Conservation (phyloP, 2,888 invertebrate genomes). For the Lepeophtheirus nordmannii region DNA sequence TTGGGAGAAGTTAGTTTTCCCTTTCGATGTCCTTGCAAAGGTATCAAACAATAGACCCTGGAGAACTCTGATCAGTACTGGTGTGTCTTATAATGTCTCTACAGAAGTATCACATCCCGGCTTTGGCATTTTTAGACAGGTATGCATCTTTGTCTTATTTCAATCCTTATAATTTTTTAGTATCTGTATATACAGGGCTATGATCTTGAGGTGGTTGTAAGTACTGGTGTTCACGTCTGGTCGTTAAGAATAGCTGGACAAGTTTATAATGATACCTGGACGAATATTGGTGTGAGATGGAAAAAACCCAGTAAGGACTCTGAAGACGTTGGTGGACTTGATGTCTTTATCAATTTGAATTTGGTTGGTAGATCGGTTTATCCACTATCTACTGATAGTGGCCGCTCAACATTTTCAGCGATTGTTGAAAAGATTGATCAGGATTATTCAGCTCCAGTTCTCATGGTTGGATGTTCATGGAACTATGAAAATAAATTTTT, state of each 20-base stretch:
- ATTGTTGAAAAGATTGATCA: neutral
- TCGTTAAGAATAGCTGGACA: conserved; percentile 12
- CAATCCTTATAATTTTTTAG: neutral
- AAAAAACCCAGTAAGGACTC: neutral
- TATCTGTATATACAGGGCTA: neutral
- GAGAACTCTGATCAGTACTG: conserved; percentile 20
- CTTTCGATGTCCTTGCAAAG: neutral
- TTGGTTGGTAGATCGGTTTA: neutral
- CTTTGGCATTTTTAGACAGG: conserved; percentile 21
- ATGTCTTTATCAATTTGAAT: conserved; percentile 16
- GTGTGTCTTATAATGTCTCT: conserved; percentile 2
- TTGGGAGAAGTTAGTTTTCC: conserved; percentile 23
- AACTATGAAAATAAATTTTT: neutral
- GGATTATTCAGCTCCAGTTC: conserved; percentile 9
- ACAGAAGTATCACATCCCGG: conserved; percentile 19
- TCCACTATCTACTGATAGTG: conserved; percentile 10
- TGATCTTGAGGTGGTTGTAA: conserved; percentile 23
- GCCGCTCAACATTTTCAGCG: neutral
- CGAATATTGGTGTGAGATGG: conserved; percentile 7
- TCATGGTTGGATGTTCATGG: conserved; percentile 19
- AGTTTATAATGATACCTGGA: conserved; percentile 18
- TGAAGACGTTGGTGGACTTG: conserved; percentile 22
- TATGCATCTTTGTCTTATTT: neutral
- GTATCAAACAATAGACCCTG: neutral
- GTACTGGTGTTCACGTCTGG: conserved; percentile 20